phyloP scores from a whole-genome alignment of 2,797 vertebrate genomes.

The Oophaga sylvatica region DNA sequence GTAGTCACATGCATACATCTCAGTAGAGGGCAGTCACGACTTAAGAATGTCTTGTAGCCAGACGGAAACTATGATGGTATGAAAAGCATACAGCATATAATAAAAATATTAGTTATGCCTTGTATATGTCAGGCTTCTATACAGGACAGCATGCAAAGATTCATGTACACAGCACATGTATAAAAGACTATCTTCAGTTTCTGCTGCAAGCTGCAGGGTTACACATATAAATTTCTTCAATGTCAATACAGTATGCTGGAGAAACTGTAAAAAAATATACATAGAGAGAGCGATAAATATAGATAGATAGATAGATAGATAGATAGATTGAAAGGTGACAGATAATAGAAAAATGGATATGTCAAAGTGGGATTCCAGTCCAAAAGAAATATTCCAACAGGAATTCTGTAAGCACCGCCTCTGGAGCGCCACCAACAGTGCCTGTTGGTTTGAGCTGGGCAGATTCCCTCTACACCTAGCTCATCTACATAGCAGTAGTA shows the following conservation, averaged over 20 bases:
- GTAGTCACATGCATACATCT: conserved; percentile 77
- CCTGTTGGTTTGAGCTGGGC: too few relatives aligned
- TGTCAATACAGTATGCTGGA: background rate
- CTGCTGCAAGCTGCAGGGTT: background rate
- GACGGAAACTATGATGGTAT: conserved; percentile 39
- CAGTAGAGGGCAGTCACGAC: conserved; percentile 88
- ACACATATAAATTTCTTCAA: background rate
- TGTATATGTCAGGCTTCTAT: conserved; percentile 19
- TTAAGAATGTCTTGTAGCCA: conserved; percentile 80
- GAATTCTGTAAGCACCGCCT: too few relatives aligned
- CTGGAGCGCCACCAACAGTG: too few relatives aligned
- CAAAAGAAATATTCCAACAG: too few relatives aligned
- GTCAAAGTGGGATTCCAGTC: background rate
- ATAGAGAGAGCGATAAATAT: background rate
- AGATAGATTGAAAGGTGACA: background rate
- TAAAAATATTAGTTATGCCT: conserved; percentile 17
- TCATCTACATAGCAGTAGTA: too few relatives aligned
- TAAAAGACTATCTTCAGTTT: background rate
- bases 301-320: background rate
- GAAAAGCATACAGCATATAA: conserved; percentile 15
- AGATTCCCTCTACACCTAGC: too few relatives aligned
- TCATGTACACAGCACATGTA: background rate
- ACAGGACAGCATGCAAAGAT: background rate
- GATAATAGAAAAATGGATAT: background rate
- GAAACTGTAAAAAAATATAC: background rate